Conservation (phyloP, 2,888 invertebrate species). For the Oconnorella tubifera region DNA sequence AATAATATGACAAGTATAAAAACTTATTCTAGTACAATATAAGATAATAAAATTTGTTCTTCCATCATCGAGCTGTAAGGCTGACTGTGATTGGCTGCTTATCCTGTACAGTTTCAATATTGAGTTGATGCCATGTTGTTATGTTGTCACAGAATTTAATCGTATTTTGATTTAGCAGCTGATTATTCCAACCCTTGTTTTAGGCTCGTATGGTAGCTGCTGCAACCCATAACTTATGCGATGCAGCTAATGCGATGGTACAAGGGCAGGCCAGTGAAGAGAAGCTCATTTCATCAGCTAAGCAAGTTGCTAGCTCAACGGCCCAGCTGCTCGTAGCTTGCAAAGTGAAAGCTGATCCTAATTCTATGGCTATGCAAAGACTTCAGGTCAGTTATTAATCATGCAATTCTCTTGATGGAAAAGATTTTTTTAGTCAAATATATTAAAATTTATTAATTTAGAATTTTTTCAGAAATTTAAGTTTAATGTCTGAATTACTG, state of each 20-base stretch:
- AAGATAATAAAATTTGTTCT: no score
- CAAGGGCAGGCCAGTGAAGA: conserved; percentile 73
- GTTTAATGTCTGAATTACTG: no score
- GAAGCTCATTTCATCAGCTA: conserved; percentile 89
- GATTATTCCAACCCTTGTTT: no score
- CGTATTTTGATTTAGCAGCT: no score
- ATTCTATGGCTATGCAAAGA: conserved; percentile 86
- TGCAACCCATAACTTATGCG: conserved; percentile 93
- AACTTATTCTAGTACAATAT: no score
- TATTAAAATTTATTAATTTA: conserved; percentile 1
- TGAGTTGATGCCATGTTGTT: no score
- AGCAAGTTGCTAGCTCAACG: conserved; percentile 85
- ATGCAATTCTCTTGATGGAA: background rate
- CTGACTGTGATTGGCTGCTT: no score
- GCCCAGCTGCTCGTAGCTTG: conserved; percentile 96
- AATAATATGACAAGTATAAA: no score
- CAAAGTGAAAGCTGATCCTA: conserved; percentile 96
- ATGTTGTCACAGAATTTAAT: no score
- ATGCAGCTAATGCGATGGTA: conserved; percentile 94
- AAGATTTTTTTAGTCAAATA: background rate
- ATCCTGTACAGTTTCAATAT: no score
- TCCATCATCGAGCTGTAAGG: no score
- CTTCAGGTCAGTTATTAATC: conserved; percentile 61
- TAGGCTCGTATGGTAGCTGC: conserved; percentile 92
- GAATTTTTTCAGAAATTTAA: background rate